Evolutionary conservation across 23 tunicate genomes (phyloP).

Genomic region (Oikopleura dioica): DNA sequence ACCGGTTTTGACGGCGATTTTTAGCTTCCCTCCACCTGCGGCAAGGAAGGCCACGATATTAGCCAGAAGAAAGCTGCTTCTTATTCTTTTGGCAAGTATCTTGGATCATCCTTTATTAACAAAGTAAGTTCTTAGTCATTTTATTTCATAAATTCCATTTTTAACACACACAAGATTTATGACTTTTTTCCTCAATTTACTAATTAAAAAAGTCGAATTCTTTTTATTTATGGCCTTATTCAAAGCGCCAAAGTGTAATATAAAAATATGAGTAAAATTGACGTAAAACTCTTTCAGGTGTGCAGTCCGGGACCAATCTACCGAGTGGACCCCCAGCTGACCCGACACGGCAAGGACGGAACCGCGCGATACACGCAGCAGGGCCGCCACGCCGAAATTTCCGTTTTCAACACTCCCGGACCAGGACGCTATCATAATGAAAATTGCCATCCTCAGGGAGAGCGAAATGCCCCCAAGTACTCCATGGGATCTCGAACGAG

Average conservation of each 20-base stretch:
- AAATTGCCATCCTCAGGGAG: conserved; percentile 52
- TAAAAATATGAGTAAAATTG: neutral
- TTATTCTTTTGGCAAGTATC: conserved; percentile 57
- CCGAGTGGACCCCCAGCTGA: conserved; percentile 36
- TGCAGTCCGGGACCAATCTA: conserved; percentile 72
- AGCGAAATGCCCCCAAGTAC: conserved; percentile 44
- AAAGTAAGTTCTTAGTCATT: neutral
- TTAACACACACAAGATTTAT: neutral
- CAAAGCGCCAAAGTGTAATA: neutral
- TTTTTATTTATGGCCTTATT: too few relatives aligned
- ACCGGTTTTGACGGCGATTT: too few relatives aligned
- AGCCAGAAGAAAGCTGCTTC: conserved; percentile 36
- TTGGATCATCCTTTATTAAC: conserved; percentile 26
- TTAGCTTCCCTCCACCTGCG: conserved; percentile 55
- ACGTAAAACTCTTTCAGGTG: conserved; percentile 11
- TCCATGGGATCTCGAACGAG: conserved; percentile 60
- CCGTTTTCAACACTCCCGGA: conserved; percentile 60
- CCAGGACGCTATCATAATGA: conserved; percentile 77
- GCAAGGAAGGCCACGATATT: conserved; percentile 49
- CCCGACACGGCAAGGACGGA: conserved; percentile 61
- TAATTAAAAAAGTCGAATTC: too few relatives aligned
- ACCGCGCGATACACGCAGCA: conserved; percentile 55
- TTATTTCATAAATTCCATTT: neutral
- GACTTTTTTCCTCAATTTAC: neutral
- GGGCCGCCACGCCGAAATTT: conserved; percentile 45